Evolutionary conservation across 2,888 invertebrate genomes (phyloP), one percentile per base, ranked within the genome.

Genomic region (Vanessa cardui): DNA sequence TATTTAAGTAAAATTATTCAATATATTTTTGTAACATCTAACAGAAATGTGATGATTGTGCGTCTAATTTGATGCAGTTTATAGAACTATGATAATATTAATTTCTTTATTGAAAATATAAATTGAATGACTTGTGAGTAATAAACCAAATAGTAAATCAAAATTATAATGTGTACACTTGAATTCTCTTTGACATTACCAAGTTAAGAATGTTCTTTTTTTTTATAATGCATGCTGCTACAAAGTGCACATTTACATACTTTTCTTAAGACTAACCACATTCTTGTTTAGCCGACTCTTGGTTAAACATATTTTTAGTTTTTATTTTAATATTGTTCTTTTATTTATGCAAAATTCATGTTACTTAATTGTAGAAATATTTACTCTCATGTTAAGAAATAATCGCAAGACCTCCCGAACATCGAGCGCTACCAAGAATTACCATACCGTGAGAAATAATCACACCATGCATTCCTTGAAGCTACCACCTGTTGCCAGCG

Each of bases 341-440:
- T 78, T 75, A 78, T 79, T 78, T 78, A 77, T 77, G 73, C 64
- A 70, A 75, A 76, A 71, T 72, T 71, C 73, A 77, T 77, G 84
- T 87, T 86, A 88, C 87, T 86, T 85, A 86, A 85, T 82, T 72
- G 75, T 85, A 83, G 80, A 75, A 79, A 82, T 68, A 66, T 65
- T 65, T 66, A 66, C 58, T 61, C 47, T n/a, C n/a, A n/a, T n/a
- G n/a, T n/a, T n/a, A n/a, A n/a, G n/a, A n/a, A n/a, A n/a, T n/a
- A n/a, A n/a, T n/a, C n/a, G n/a, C n/a, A n/a, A n/a, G n/a, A n/a
- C n/a, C n/a, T n/a, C n/a, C n/a, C n/a, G n/a, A n/a, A n/a, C n/a
- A n/a, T n/a, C n/a, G n/a, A n/a, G n/a, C n/a, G n/a, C n/a, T n/a
- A n/a, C n/a, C n/a, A n/a, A n/a, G n/a, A n/a, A n/a, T n/a, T n/a